These are phyloP conservation scores for Agrochola circellaris DNA, from an alignment of 2,888 invertebrate genomes.

Conservation along the genomic window DNA sequence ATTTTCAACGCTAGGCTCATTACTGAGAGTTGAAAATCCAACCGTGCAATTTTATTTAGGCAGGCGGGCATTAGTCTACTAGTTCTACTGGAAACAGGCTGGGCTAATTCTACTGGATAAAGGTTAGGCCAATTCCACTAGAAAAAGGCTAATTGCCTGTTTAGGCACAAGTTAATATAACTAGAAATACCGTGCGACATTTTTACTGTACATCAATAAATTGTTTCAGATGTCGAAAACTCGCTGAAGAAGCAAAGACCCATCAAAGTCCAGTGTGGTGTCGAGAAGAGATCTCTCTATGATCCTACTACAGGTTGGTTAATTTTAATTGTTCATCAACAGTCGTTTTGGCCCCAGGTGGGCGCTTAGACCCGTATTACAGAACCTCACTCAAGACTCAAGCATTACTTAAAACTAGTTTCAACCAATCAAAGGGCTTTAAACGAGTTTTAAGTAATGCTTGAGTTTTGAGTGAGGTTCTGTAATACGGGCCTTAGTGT, in stretches of 20 bases:
- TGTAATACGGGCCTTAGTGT: too few relatives aligned
- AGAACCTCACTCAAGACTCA: too few relatives aligned
- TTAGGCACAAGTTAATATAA: too few relatives aligned
- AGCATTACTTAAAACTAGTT: too few relatives aligned
- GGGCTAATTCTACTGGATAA: background rate
- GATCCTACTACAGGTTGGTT: conserved; percentile 75
- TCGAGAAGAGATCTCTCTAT: conserved; percentile 82
- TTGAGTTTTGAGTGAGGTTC: too few relatives aligned
- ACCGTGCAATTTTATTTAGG: too few relatives aligned
- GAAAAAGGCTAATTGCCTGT: background rate
- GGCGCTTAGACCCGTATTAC: too few relatives aligned
- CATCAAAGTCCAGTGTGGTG: conserved; percentile 85
- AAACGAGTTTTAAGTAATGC: too few relatives aligned
- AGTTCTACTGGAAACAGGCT: background rate
- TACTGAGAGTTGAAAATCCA: too few relatives aligned
- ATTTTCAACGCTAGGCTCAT: too few relatives aligned
- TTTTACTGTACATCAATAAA: background rate
- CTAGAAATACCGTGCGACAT: background rate
- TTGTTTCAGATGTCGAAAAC: conserved; percentile 81
- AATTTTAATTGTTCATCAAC: too few relatives aligned
- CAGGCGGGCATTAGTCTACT: background rate
- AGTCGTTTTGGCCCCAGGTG: background rate
- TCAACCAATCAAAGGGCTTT: too few relatives aligned
- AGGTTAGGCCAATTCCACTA: background rate
- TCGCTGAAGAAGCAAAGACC: conserved; percentile 83